phyloP scores from a whole-genome alignment of 2,113 vertebrate genomes.

The Himantopus leucocephalus region DNA sequence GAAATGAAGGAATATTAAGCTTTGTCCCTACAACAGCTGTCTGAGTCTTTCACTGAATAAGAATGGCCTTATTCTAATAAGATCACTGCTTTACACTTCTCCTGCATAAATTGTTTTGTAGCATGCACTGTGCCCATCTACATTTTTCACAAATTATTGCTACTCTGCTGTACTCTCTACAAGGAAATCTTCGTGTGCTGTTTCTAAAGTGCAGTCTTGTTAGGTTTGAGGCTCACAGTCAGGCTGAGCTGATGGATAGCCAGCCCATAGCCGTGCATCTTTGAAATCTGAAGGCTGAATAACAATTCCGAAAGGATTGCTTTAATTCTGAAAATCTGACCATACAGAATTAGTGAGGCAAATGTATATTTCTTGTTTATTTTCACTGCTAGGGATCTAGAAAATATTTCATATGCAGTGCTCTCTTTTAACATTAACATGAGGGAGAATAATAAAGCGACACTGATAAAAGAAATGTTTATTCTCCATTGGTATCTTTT shows the following conservation, averaged over 20 bases:
- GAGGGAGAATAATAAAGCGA: neutral
- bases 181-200: neutral
- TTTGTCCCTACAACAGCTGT: constrained; percentile 31
- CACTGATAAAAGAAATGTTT: neutral
- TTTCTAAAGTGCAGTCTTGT: neutral
- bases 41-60: constrained; percentile 13
- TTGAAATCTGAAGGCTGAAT: constrained; percentile 37
- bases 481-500: neutral
- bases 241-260: neutral
- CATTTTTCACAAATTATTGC: constrained; percentile 16
- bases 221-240: neutral
- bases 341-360: neutral
- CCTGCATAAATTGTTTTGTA: neutral
- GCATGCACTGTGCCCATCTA: neutral
- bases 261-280: neutral
- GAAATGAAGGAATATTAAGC: constrained; percentile 49
- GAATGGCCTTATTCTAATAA: constrained; percentile 23
- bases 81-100: neutral
- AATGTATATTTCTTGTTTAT: neutral
- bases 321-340: constrained; percentile 6
- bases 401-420: neutral
- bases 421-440: neutral
- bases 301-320: neutral
- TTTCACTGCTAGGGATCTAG: neutral
- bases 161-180: neutral